Evolutionary conservation across 2,888 invertebrate species (phyloP), one percentile per base, ranked within the genome.

Genomic region (Cerastis rubricosa): DNA sequence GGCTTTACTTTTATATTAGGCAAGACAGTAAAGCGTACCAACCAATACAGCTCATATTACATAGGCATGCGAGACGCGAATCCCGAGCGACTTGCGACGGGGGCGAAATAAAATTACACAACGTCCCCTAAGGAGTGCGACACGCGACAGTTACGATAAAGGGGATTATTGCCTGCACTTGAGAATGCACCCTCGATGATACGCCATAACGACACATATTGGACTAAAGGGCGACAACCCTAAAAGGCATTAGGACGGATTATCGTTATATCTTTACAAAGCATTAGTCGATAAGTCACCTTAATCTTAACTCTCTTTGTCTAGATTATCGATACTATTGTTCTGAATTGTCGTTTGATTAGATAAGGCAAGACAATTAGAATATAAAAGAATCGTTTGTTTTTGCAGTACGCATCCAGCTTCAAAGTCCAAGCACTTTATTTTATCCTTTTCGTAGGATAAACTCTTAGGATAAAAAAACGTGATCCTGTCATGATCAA

Each of bases 131-230:
- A 91, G 90, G 92, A 89, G 84, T 80, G 82, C 87, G 89, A 90
- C 93, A 94, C 93, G 93, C 94, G 93, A 94, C 94, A 87, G 92
- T 92, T 93, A 92, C 92, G 93, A 92, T 94, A 92, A 90, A 93
- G 90, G 92, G 94, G 94, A 96, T 96, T 96, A 95, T 93, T 95
- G 93, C 91, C 90, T 93, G 92, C 94, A 94, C 94, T 95, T 91
- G 89, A 93, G 92, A 93, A 94, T 95, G 95, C 95, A 96, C 96
- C 95, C 95, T 80, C 87, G 40, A 80, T 71, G 84, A 80, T 86
- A 80, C 76, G 69, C 75, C 90, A 94, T 94, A 87, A 88, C 88
- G 88, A 87, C 89, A 88, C 83, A 93, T 93, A 93, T 94, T 91
- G 93, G 90, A 92, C 80, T 90, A 91, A 88, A 92, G 94, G 93